Conservation (phyloP, 2,797 vertebrate species). For the Hirundo rustica region DNA sequence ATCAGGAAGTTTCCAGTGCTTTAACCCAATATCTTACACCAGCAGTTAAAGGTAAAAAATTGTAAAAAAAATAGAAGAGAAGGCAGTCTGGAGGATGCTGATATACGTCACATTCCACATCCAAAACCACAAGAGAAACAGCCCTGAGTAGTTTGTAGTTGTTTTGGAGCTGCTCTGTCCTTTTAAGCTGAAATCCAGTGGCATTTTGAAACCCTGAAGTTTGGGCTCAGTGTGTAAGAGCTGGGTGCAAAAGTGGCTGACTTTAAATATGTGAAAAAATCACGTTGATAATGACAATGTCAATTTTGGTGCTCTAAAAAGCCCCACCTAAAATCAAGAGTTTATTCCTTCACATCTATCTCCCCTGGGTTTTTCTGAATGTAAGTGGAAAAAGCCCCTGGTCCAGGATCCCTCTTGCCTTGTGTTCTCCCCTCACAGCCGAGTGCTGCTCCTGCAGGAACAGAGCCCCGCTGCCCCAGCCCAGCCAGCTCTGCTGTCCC, state of each 20-base stretch:
- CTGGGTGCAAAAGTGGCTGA: not conserved
- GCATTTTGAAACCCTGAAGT: not conserved
- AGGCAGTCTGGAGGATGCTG: not conserved
- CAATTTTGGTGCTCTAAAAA: not conserved
- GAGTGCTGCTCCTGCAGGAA: not conserved
- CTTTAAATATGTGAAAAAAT: not conserved
- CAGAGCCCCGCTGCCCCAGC: not conserved
- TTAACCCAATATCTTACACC: constrained; percentile 26
- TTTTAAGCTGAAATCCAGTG: not conserved
- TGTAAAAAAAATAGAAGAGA: not conserved
- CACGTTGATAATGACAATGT: not conserved
- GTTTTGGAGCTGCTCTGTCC: not conserved
- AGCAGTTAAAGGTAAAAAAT: not conserved
- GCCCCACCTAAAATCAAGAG: not conserved
- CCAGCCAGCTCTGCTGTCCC: not conserved
- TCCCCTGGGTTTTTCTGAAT: too few relatives aligned
- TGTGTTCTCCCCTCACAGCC: not conserved
- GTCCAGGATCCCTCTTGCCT: too few relatives aligned
- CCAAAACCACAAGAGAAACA: not conserved
- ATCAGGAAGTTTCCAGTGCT: not conserved
- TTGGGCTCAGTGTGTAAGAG: not conserved
- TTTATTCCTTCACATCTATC: not conserved
- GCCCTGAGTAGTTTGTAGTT: not conserved
- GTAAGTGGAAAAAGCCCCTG: too few relatives aligned
- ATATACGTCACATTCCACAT: not conserved